These are phyloP conservation scores for Coremacera marginata DNA, from an alignment of 2,888 invertebrate genomes.

Conservation along the genomic window DNA sequence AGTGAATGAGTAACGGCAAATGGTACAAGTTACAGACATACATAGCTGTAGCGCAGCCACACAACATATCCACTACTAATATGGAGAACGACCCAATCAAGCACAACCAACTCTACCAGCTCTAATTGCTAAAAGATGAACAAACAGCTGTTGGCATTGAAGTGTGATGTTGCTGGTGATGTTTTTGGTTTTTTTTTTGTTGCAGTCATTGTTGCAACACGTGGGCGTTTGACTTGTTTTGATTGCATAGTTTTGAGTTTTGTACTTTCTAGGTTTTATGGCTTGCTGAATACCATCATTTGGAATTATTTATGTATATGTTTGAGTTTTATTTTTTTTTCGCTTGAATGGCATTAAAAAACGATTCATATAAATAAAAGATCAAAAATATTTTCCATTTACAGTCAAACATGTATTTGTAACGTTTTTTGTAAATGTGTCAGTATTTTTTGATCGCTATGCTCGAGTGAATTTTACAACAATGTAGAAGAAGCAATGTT, in stretches of 20 bases:
- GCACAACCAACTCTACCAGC: constrained; percentile 42
- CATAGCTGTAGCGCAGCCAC: background rate
- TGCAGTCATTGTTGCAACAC: background rate
- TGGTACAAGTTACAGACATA: background rate
- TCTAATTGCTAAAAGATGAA: constrained; percentile 24
- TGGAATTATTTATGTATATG: background rate
- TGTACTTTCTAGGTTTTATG: constrained; percentile 29
- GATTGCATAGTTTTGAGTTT: constrained; percentile 4
- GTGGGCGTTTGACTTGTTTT: constrained; percentile 25
- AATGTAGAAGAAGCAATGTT: too few species aligned
- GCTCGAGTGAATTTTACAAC: too few species aligned
- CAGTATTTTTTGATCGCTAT: too few species aligned
- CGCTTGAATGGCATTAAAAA: background rate
- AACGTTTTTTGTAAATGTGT: background rate
- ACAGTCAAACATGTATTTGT: background rate
- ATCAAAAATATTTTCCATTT: background rate
- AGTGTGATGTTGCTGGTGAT: constrained; percentile 5
- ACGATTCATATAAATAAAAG: background rate
- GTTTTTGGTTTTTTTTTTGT: background rate
- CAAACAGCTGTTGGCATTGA: constrained; percentile 27
- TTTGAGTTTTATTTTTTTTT: background rate
- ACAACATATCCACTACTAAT: constrained; percentile 18
- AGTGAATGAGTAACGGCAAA: background rate
- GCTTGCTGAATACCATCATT: background rate
- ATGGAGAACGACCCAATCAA: constrained; percentile 33